These are phyloP conservation scores for Aphis gossypii DNA, from an alignment of 1,140 invertebrate species.

Conservation along the genomic window DNA sequence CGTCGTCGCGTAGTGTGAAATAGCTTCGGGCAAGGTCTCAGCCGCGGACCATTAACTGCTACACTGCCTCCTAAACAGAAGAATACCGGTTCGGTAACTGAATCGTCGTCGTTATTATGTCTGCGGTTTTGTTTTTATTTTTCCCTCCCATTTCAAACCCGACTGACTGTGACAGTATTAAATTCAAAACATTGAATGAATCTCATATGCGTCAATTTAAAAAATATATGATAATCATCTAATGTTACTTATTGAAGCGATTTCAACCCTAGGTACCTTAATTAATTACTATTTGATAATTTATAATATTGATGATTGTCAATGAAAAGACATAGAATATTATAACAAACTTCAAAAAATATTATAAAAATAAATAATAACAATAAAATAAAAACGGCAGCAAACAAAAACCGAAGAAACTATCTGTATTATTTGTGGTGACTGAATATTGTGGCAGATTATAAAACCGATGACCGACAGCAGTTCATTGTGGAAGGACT, in stretches of 20 bases:
- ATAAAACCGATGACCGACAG: slow-evolving; percentile 53
- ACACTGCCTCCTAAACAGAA: slow-evolving; percentile 45
- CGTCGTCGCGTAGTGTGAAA: slow-evolving; percentile 37
- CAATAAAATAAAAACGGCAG: background rate
- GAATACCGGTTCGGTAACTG: slow-evolving; percentile 46
- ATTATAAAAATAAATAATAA: background rate
- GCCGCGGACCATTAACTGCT: slow-evolving; percentile 46
- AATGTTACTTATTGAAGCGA: background rate
- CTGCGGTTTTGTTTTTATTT: slow-evolving; percentile 21
- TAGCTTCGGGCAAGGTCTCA: slow-evolving; percentile 49
- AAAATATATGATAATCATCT: background rate
- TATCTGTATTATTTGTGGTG: slow-evolving; percentile 38
- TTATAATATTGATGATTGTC: background rate
- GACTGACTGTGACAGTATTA: slow-evolving; percentile 3
- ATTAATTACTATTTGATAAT: background rate
- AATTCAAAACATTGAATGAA: background rate
- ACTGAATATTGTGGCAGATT: slow-evolving; percentile 38
- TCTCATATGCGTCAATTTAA: background rate
- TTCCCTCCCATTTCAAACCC: background rate
- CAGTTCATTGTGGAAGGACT: slow-evolving; percentile 54
- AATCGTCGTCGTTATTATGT: slow-evolving; percentile 24
- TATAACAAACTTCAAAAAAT: background rate
- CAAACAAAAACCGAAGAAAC: slow-evolving; percentile 24
- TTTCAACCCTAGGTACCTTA: background rate
- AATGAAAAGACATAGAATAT: background rate